A percentile compares a stretch with the other conserved stretches of the same genome.
Conservation (phyloP, 2,797 vertebrate species). For the Hippoglossus hippoglossus region DNA sequence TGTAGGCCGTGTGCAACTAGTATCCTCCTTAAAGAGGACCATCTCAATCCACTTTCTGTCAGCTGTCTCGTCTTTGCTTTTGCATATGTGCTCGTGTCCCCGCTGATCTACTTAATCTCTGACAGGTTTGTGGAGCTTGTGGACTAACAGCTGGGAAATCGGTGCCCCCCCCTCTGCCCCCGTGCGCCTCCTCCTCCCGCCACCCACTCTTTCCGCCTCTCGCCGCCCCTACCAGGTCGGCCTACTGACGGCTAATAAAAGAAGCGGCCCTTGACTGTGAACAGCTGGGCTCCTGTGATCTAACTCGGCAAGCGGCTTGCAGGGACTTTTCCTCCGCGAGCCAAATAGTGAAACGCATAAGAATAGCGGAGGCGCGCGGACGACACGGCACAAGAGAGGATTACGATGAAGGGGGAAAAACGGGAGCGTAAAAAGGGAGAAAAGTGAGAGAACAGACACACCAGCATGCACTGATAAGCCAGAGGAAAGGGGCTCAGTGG, state of each 20-base stretch:
- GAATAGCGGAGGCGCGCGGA: slow-evolving; percentile 34
- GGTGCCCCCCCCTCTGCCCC: slow-evolving; percentile 55
- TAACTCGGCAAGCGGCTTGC: slow-evolving; percentile 53
- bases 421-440: slow-evolving; percentile 3
- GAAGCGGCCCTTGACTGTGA: slow-evolving; percentile 80
- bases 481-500: slow-evolving; percentile 63
- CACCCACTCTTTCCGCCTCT: slow-evolving; percentile 58
- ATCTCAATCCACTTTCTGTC: slow-evolving; percentile 50
- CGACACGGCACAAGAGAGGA: slow-evolving; percentile 37
- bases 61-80: slow-evolving; percentile 61
- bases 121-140: slow-evolving; percentile 63
- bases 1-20: background rate
- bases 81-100: slow-evolving; percentile 40
- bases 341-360: slow-evolving; percentile 47
- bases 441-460: slow-evolving; percentile 42
- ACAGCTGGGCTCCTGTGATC: slow-evolving; percentile 82
- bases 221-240: slow-evolving; percentile 66
- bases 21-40: slow-evolving; percentile 16
- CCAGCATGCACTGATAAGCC: slow-evolving; percentile 40
- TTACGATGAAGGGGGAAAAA: slow-evolving; percentile 40
- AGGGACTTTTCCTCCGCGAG: slow-evolving; percentile 46
- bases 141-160: slow-evolving; percentile 82
- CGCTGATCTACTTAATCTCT: slow-evolving; percentile 68
- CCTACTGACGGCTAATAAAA: slow-evolving; percentile 84
- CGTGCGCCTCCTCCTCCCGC: slow-evolving; percentile 43